Conservation (phyloP, 2,888 invertebrate species). For the Helleia helle region DNA sequence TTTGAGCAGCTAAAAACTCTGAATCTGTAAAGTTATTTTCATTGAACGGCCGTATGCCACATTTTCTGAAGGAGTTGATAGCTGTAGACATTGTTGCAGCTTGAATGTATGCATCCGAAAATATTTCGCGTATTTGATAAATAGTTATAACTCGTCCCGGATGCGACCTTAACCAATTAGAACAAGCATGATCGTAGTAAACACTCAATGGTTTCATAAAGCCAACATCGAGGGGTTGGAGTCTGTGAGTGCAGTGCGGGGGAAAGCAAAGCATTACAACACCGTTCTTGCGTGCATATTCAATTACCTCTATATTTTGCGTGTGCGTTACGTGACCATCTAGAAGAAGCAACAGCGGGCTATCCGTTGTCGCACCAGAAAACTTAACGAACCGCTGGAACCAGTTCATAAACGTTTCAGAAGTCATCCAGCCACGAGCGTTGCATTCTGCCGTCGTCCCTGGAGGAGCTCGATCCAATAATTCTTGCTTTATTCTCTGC, state of each 20-base stretch:
- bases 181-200: conserved; percentile 21
- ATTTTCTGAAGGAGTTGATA: conserved; percentile 12
- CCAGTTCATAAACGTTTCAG: conserved; percentile 18
- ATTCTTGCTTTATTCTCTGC: conserved; percentile 24
- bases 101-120: conserved; percentile 23
- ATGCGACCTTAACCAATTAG: conserved; percentile 23
- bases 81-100: conserved; percentile 25
- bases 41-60: conserved; percentile 17
- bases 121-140: conserved; percentile 25
- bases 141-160: conserved; percentile 21
- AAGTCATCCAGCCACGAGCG: conserved; percentile 27
- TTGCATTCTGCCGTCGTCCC: conserved; percentile 26
- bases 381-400: conserved; percentile 20
- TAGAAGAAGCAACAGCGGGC: conserved; percentile 15
- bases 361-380: conserved; percentile 15
- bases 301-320: conserved; percentile 19
- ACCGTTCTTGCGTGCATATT: conserved; percentile 18
- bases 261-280: conserved; percentile 22
- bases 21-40: not conserved
- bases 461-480: conserved; percentile 27
- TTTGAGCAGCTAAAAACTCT: not conserved
- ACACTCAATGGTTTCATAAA: conserved; percentile 23
- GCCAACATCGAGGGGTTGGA: conserved; percentile 17
- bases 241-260: conserved; percentile 21
- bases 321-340: conserved; percentile 22